Conservation (phyloP, 2,888 invertebrate species). For the Steinernema carpocapsae region DNA sequence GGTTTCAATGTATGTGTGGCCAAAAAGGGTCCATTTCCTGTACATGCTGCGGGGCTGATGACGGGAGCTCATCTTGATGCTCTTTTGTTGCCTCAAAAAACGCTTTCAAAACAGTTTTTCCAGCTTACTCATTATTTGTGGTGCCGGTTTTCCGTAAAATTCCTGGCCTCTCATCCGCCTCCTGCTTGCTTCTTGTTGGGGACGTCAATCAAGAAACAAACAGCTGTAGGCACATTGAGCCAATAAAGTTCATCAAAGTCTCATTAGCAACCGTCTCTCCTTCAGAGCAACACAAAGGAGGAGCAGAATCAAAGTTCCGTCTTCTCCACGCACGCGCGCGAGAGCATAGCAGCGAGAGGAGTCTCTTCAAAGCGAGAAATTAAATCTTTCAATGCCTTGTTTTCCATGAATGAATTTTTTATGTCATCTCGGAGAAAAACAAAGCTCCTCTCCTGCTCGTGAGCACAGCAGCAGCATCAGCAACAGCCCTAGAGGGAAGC, state of each 20-base stretch:
- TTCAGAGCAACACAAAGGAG: too few species aligned
- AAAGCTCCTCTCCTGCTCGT: too few species aligned
- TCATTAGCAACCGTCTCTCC: not conserved
- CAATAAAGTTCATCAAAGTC: constrained; percentile 18
- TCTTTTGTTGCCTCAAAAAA: constrained; percentile 1
- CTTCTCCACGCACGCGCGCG: not conserved
- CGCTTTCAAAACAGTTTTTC: not conserved
- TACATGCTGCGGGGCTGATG: too few species aligned
- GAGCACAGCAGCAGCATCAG: too few species aligned
- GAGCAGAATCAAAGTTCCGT: too few species aligned
- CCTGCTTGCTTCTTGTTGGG: too few species aligned
- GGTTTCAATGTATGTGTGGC: too few species aligned
- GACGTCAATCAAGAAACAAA: not conserved
- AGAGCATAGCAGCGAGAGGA: not conserved
- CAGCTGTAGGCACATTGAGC: not conserved
- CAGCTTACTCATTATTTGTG: not conserved
- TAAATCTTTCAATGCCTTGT: not conserved
- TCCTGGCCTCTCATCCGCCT: not conserved
- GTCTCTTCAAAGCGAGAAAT: not conserved
- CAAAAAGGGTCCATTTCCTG: too few species aligned
- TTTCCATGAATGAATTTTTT: constrained; percentile 28
- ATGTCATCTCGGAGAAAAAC: constrained; percentile 22
- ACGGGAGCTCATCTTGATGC: too few species aligned
- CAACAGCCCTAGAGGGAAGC: too few species aligned
- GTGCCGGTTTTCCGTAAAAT: not conserved